These are phyloP conservation scores for Thunnus albacares DNA, from an alignment of 2,797 vertebrate species.

Conservation along the genomic window DNA sequence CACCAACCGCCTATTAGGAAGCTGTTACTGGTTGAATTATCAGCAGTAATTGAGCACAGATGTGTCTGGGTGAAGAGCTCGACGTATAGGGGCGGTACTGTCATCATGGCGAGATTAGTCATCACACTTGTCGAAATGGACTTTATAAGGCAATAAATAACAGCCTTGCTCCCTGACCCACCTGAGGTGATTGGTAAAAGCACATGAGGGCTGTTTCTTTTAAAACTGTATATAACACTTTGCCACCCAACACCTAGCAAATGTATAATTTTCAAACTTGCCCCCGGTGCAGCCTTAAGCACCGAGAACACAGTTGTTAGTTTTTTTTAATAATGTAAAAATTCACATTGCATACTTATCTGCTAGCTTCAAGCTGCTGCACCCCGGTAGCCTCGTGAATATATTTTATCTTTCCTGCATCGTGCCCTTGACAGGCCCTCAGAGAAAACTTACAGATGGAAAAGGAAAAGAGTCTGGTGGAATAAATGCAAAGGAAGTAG, in stretches of 20 bases:
- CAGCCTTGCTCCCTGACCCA: conserved; percentile 24
- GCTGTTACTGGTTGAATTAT: conserved; percentile 61
- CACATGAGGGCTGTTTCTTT: not conserved
- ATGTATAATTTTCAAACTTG: conserved; percentile 43
- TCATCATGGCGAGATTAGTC: conserved; percentile 63
- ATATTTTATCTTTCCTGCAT: conserved; percentile 49
- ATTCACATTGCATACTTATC: conserved; percentile 47
- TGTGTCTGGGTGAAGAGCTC: conserved; percentile 53
- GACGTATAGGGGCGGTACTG: conserved; percentile 37
- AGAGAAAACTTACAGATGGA: conserved; percentile 30
- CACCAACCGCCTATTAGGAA: conserved; percentile 53
- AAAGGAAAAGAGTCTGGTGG: conserved; percentile 14
- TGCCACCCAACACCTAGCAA: conserved; percentile 19
- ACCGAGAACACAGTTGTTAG: conserved; percentile 31
- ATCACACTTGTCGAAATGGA: conserved; percentile 42
- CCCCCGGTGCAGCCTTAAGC: conserved; percentile 33
- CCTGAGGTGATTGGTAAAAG: conserved; percentile 24
- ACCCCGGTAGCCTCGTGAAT: conserved; percentile 49
- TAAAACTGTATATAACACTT: conserved; percentile 16
- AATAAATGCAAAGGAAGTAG: conserved; percentile 33
- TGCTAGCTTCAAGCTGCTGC: conserved; percentile 49
- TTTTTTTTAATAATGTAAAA: conserved; percentile 51
- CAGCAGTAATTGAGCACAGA: conserved; percentile 68
- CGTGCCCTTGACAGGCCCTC: conserved; percentile 46
- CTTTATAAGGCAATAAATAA: conserved; percentile 59